phyloP scores from a whole-genome alignment of 1,140 invertebrate genomes.

The Pseudomyrmex gracilis region DNA sequence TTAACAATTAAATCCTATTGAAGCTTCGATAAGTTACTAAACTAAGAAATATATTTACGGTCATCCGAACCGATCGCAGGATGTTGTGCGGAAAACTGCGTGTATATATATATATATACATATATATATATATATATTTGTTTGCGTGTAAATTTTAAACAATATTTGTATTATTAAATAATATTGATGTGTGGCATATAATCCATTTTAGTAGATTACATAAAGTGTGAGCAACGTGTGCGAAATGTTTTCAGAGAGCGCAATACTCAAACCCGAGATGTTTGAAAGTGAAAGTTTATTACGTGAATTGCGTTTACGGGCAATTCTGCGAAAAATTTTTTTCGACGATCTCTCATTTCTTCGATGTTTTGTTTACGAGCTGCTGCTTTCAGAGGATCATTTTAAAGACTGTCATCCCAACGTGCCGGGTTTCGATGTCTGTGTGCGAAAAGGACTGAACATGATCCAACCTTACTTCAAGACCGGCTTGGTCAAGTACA shows the following conservation, averaged over 20 bases:
- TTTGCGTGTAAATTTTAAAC: no score
- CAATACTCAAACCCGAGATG: conserved; percentile 9
- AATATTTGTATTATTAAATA: no score
- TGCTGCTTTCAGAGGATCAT: conserved; percentile 78
- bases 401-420: conserved; percentile 88
- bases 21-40: no score
- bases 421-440: conserved; percentile 89
- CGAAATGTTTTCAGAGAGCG: not conserved
- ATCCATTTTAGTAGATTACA: not conserved
- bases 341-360: no score
- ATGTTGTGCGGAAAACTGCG: no score
- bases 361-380: not conserved
- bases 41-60: no score
- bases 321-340: not conserved
- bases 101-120: no score
- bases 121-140: no score
- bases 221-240: no score
- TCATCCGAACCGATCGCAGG: no score
- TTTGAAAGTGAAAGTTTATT: conserved; percentile 48
- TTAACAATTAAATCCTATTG: no score
- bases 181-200: not conserved
- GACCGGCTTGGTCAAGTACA: conserved; percentile 90
- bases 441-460: conserved; percentile 91
- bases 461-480: conserved; percentile 90
- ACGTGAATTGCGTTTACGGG: not conserved